phyloP scores from a whole-genome alignment of 2,888 invertebrate species.

The Molanna angustata region DNA sequence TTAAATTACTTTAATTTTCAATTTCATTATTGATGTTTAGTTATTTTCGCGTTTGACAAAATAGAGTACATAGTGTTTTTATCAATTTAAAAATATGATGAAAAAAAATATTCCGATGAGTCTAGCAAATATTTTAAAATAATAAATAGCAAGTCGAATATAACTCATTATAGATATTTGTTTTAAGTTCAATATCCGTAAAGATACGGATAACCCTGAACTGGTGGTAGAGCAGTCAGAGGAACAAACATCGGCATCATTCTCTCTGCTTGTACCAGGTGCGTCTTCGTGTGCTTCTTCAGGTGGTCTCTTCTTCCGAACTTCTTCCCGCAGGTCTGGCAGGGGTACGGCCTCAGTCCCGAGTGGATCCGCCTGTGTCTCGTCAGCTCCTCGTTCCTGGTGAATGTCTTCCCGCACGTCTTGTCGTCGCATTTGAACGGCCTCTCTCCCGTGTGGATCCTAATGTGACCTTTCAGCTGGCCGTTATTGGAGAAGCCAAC shows the following conservation, averaged over 20 bases:
- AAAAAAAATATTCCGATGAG: too few relatives aligned
- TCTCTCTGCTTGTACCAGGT: conserved; percentile 61
- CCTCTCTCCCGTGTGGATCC: conserved; percentile 88
- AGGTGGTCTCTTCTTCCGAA: conserved; percentile 94
- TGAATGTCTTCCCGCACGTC: conserved; percentile 86
- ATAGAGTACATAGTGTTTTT: too few relatives aligned
- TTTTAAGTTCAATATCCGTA: conserved; percentile 57
- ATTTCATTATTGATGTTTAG: too few relatives aligned
- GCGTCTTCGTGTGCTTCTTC: conserved; percentile 90
- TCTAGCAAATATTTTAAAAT: too few relatives aligned
- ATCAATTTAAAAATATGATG: too few relatives aligned
- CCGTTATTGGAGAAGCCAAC: conserved; percentile 94
- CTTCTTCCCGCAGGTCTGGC: conserved; percentile 84
- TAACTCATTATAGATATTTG: too few relatives aligned
- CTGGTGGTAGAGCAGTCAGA: conserved; percentile 52
- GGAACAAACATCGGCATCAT: conserved; percentile 62
- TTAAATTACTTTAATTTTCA: too few relatives aligned
- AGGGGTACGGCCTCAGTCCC: conserved; percentile 81
- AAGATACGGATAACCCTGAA: conserved; percentile 49
- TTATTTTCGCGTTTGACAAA: too few relatives aligned
- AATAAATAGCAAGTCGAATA: too few relatives aligned
- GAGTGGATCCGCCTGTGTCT: conserved; percentile 90
- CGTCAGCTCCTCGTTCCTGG: conserved; percentile 87
- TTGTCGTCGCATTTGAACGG: conserved; percentile 85
- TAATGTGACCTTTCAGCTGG: conserved; percentile 85